Base-by-base conservation (phyloP, 2,797 vertebrate genomes). In the Buphagus erythrorhynchus region DNA sequence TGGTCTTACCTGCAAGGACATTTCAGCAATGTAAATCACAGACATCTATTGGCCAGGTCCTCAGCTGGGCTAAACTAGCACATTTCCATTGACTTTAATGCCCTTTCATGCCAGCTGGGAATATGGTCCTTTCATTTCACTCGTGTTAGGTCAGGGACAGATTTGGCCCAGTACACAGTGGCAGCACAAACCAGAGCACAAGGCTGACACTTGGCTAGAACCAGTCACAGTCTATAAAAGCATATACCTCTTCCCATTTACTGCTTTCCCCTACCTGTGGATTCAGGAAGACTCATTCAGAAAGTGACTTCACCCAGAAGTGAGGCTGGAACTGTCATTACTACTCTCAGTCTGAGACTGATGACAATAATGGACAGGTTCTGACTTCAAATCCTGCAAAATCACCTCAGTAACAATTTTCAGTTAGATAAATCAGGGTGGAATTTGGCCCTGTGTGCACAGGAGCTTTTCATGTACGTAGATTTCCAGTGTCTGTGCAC, bases 51-150 rank as follows among this genome's bases (percentile, higher is more conserved):
- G 40, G 92, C 89, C 91, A 88, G 87, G 51, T 95, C 66, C 75
- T 90, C 40, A 22, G 81, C 93, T 94, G 71, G 65, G 74, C 45
- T 71, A 6, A 83, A 67, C 48, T 40, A 66, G 52, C 65, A 72
- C 26, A 2, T 66, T 87, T 95, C 48, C 38, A 11, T 13, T 46
- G 75, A 45, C 33, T 83, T 71, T 14, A 4, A 4, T 33, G 21
- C 78, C 62, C 45, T 89, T 90, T 69, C n/a, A 3, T 68, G 26
- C 88, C 86, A 86, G 85, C 83, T 16, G 28, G 87, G 88, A 94
- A 35, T 77, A 72, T 43, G 93, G 91, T 94, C 95, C 86, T 9
- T 92, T 94, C 84, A 93, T 95, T 95, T 95, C 93, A 93, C 62
- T 91, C 69, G 49, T 52, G 40, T 51, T 91, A 82, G 83, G 63